Evolutionary conservation across 2,888 invertebrate genomes (phyloP).

Genomic region (Thera britannica): DNA sequence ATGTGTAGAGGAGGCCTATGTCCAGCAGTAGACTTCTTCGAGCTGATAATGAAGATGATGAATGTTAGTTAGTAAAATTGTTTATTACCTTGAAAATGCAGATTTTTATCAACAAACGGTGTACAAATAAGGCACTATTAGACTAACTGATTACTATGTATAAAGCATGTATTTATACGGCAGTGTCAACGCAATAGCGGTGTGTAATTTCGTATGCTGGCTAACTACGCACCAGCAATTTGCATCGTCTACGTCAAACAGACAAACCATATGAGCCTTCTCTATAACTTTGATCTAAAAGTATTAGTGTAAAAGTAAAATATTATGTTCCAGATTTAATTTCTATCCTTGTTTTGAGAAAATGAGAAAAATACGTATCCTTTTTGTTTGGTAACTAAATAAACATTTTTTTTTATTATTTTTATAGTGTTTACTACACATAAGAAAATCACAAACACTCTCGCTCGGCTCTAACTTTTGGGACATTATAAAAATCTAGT

Average conservation of each 20-base stretch:
- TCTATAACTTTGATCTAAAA: background rate
- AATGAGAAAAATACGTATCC: too few relatives aligned
- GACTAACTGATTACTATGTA: slow-evolving; percentile 13
- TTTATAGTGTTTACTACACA: too few relatives aligned
- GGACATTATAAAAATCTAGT: too few relatives aligned
- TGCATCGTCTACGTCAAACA: slow-evolving; percentile 13
- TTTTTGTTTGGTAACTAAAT: too few relatives aligned
- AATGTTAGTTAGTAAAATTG: background rate
- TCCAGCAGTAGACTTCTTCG: too few relatives aligned
- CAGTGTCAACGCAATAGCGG: slow-evolving; percentile 10
- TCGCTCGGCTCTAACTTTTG: too few relatives aligned
- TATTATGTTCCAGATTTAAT: too few relatives aligned
- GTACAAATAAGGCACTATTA: slow-evolving; percentile 14
- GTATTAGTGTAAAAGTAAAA: background rate
- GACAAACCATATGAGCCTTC: slow-evolving; percentile 3
- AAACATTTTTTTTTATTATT: too few relatives aligned
- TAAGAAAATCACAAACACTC: too few relatives aligned
- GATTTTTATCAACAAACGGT: background rate
- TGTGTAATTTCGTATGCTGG: slow-evolving; percentile 12
- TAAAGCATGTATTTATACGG: slow-evolving; percentile 26
- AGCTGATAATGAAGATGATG: background rate
- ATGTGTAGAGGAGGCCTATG: too few relatives aligned
- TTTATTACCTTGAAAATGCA: background rate
- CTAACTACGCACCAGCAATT: slow-evolving; percentile 16
- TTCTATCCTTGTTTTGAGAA: too few relatives aligned